phyloP scores from a whole-genome alignment of 2,797 vertebrate species.

The Hemibagrus guttatus region DNA sequence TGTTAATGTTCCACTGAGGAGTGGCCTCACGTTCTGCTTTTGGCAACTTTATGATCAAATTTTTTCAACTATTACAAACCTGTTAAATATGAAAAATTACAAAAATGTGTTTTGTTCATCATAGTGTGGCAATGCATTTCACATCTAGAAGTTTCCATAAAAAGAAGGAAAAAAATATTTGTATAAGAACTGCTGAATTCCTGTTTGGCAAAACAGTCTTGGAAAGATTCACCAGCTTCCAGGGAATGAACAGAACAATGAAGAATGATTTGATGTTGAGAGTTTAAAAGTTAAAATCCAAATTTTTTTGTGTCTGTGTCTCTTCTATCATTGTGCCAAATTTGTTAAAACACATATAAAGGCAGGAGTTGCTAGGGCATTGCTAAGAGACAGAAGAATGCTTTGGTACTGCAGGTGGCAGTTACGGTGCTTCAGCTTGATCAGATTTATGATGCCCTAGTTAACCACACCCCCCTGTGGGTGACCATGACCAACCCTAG shows the following conservation, averaged over 20 bases:
- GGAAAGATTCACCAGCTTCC: neutral
- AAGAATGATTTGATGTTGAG: neutral
- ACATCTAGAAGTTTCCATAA: neutral
- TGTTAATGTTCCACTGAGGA: neutral
- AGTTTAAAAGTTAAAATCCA: neutral
- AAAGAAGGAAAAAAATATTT: neutral
- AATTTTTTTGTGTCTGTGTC: too few species aligned
- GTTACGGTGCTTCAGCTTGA: too few species aligned
- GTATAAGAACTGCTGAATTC: neutral
- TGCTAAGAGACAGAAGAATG: too few species aligned
- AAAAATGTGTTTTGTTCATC: neutral
- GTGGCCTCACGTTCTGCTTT: neutral
- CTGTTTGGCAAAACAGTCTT: neutral
- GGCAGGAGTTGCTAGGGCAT: too few species aligned
- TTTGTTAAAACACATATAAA: too few species aligned
- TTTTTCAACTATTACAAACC: neutral
- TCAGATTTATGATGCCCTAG: too few species aligned
- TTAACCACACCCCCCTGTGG: too few species aligned
- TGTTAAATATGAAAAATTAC: neutral
- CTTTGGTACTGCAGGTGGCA: too few species aligned
- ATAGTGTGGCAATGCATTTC: neutral
- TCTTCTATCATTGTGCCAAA: too few species aligned
- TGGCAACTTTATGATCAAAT: neutral
- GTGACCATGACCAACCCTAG: neutral
- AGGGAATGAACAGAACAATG: neutral